These are phyloP conservation scores for Unio delphinus DNA, from an alignment of 2,888 invertebrate species.

Conservation along the genomic window DNA sequence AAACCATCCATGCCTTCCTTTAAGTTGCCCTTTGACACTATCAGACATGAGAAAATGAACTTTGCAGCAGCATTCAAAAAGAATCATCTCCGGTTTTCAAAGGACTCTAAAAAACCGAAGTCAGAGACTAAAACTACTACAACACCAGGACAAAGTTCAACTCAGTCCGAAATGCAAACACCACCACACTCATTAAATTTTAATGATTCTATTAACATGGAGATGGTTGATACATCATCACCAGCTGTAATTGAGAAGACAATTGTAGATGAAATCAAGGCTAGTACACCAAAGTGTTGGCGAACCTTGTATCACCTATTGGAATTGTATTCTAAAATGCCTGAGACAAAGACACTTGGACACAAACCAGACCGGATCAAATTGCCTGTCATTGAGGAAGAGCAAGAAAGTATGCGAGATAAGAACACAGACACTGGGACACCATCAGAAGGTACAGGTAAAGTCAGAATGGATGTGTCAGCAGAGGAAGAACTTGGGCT, in stretches of 20 bases:
- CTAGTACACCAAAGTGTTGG: conserved; percentile 87
- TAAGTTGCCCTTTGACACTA: conserved; percentile 34
- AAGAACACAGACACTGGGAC: conserved; percentile 39
- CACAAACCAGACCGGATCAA: conserved; percentile 16
- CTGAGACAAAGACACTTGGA: conserved; percentile 92
- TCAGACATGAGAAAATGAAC: conserved; percentile 26
- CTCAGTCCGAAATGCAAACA: conserved; percentile 47
- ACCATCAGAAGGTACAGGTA: conserved; percentile 28
- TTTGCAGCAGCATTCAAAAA: conserved; percentile 26
- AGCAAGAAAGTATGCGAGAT: conserved; percentile 32
- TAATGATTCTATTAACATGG: conserved; percentile 68
- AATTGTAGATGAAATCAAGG: conserved; percentile 69
- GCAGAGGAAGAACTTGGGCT: conserved; percentile 47
- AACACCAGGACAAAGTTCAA: conserved; percentile 14
- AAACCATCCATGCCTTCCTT: conserved; percentile 30
- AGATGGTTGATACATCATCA: conserved; percentile 65
- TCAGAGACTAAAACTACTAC: conserved; percentile 13
- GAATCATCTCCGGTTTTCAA: conserved; percentile 41
- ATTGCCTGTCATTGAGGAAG: conserved; percentile 72
- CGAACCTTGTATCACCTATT: conserved; percentile 92
- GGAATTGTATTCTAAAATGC: conserved; percentile 93
- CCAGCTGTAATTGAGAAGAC: conserved; percentile 68
- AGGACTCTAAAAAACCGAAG: conserved; percentile 40
- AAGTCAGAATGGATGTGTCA: conserved; percentile 38
- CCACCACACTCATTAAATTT: conserved; percentile 66